Evolutionary conservation across 92 coral and sea anemone species (phyloP).

Genomic region (Phenganax stokvisi): DNA sequence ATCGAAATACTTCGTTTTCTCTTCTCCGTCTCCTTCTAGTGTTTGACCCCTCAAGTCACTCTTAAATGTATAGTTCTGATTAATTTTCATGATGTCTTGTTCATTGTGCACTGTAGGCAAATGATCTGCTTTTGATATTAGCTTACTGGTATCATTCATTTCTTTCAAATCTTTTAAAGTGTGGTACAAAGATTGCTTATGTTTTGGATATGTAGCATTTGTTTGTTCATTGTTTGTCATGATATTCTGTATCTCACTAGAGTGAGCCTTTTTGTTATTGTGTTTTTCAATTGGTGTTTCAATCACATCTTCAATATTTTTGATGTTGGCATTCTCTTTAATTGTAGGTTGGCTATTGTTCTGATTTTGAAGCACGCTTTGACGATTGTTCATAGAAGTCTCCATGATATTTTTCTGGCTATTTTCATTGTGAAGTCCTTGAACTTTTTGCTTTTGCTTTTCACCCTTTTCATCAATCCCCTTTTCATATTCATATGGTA

Average conservation of each 20-base stretch:
- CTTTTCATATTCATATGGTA: not conserved
- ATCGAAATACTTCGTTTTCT: constrained; percentile 21
- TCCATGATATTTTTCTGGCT: not conserved
- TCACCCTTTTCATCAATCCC: not conserved
- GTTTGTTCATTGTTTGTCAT: not conserved
- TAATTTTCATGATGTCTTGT: constrained; percentile 28
- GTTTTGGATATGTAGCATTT: constrained; percentile 2
- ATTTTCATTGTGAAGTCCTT: not conserved
- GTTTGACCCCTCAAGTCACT: not conserved
- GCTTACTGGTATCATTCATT: not conserved
- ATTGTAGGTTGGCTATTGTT: not conserved
- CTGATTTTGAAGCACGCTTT: not conserved
- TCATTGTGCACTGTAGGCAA: not conserved
- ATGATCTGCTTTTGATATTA: not conserved
- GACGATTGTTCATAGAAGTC: not conserved
- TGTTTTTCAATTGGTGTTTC: not conserved
- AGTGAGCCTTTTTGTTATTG: not conserved
- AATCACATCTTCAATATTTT: not conserved
- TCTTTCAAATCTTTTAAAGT: constrained; percentile 16
- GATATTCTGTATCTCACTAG: not conserved
- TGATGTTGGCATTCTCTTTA: not conserved
- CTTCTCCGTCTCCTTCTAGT: not conserved
- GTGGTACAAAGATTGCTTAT: constrained; percentile 28
- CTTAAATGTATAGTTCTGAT: constrained; percentile 5
- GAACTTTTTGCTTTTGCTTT: not conserved